Evolutionary conservation across 2,888 invertebrate species (phyloP).

Genomic region (Lasiommata megera): DNA sequence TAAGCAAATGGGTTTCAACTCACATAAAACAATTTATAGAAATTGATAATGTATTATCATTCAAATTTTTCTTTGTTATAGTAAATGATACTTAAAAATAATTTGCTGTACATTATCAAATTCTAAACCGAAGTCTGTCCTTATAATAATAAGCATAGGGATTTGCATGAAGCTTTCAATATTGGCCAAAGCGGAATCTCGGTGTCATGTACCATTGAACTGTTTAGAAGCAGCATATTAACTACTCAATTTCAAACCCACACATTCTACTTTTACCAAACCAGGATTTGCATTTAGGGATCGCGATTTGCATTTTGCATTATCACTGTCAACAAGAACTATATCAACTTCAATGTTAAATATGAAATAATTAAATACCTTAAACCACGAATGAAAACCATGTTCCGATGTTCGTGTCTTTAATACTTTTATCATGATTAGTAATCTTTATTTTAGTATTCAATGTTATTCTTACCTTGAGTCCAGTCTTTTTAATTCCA

Average conservation of each 20-base stretch:
- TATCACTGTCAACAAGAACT: neutral
- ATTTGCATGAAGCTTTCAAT: slow-evolving; percentile 18
- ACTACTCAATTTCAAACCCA: slow-evolving; percentile 5
- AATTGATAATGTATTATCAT: slow-evolving; percentile 10
- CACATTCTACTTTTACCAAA: slow-evolving; percentile 6
- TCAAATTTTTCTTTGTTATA: neutral
- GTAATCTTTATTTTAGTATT: neutral
- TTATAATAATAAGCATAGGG: neutral
- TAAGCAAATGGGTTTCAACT: slow-evolving; percentile 50
- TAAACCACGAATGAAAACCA: neutral
- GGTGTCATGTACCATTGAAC: neutral
- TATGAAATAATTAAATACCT: neutral
- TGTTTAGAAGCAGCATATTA: slow-evolving; percentile 7
- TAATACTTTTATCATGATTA: neutral
- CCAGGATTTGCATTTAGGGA: slow-evolving; percentile 22
- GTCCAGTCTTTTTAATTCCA: slow-evolving; percentile 60
- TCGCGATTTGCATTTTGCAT: slow-evolving; percentile 13
- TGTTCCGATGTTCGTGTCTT: too few species aligned
- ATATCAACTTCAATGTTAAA: neutral
- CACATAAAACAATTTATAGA: slow-evolving; percentile 13
- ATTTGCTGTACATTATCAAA: neutral
- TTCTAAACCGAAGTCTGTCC: slow-evolving; percentile 8
- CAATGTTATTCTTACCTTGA: slow-evolving; percentile 51
- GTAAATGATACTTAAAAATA: neutral
- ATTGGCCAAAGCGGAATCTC: slow-evolving; percentile 23